Evolutionary conservation across 1,140 invertebrate genomes (phyloP), one percentile per base, ranked within the genome.

Genomic region (Caerostris extrusa): DNA sequence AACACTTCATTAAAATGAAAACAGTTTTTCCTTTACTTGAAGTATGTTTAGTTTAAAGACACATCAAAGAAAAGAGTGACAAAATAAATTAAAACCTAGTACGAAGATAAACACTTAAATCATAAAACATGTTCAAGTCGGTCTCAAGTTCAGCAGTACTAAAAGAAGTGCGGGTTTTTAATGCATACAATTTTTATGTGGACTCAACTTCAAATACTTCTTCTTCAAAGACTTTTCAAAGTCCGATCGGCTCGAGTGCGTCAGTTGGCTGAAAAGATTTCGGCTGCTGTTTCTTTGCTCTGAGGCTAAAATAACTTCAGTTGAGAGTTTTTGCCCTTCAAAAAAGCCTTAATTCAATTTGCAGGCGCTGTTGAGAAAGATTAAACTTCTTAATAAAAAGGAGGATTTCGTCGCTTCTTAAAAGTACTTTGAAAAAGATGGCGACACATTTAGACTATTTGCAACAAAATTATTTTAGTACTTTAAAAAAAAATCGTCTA

Each of bases 321-420:
- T 14, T 64, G 61, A 7, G 61, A 64, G 7, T 64, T 64, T 64
- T 71, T 2, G 10, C 6, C 56, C 6, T 83, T 58, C 19, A 19
- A 83, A 19, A 83, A 50, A 53, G 57, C 56, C 82, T 5, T 83
- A 83, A 83, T 83, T 83, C 82, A 55, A 57, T 57, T 83, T 56
- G 14, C 71, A 58, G 55, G n/a, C n/a, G 17, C 55, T 83, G 17
- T 57, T 83, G 7, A 83, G 55, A 56, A 83, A n/a, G 53, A 83
- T n/a, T 57, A n/a, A 56, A 57, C 55, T 34, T 19, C 71, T 7
- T 81, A 81, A 50, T 81, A 53, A n/a, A n/a, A n/a, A 77, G 71
- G 19, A 81, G 71, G 71, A 7, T 81, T 53, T 53, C 7, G 12
- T 81, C 6, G 4, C 34, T 77, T 77, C 34, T 77, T 53, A 7